Percentiles rank a stretch among this genome's conserved stretches.
Conservation (phyloP, 2,113 vertebrate genomes). For the Sceloporus undulatus region DNA sequence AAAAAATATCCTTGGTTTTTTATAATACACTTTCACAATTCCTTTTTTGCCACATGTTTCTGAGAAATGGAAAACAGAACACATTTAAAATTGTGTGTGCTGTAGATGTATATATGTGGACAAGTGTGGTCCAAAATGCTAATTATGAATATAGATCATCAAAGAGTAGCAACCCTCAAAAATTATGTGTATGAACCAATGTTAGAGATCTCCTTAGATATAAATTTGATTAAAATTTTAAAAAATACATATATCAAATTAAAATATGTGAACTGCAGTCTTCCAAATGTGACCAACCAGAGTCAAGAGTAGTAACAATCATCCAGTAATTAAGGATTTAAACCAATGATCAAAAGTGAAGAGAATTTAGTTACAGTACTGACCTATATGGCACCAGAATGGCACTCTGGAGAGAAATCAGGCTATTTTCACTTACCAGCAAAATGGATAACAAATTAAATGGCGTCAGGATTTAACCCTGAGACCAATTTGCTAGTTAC, state of each 20-base stretch:
- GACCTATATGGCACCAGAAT: neutral
- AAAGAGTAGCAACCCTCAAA: neutral
- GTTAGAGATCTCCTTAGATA: neutral
- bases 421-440: neutral
- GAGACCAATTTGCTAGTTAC: slow-evolving; percentile 10
- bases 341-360: neutral
- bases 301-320: neutral
- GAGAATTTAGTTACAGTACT: neutral
- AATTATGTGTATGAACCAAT: neutral
- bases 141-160: neutral
- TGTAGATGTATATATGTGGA: neutral
- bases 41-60: too few species aligned
- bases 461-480: neutral
- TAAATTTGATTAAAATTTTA: neutral
- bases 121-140: neutral
- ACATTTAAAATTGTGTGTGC: too few species aligned
- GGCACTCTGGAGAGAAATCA: neutral
- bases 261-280: neutral
- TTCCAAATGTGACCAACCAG: neutral
- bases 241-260: neutral
- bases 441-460: slow-evolving; percentile 2
- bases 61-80: too few species aligned
- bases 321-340: neutral
- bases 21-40: too few species aligned
- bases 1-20: too few species aligned